phyloP scores from a whole-genome alignment of 1,140 invertebrate species.

The Drosophila orena region DNA sequence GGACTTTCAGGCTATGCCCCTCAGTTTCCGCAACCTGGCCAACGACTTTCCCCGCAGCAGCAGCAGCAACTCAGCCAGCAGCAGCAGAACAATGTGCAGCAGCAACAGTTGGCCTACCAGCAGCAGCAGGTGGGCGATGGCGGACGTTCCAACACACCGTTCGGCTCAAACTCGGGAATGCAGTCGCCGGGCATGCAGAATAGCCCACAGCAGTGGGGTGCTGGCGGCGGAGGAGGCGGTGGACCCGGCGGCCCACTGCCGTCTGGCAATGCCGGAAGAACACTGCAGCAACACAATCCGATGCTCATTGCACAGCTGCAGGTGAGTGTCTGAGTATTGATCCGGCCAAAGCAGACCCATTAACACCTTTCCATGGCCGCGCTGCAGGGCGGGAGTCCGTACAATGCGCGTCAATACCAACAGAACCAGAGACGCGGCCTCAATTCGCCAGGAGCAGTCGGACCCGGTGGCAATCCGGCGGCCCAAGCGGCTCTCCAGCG shows the following conservation, averaged over 20 bases:
- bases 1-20: conserved; percentile 62
- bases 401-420: conserved; percentile 75
- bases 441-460: conserved; percentile 86
- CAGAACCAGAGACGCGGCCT: conserved; percentile 85
- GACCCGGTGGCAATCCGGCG: conserved; percentile 44
- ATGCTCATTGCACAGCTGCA: conserved; percentile 92
- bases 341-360: background rate
- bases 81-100: conserved; percentile 67
- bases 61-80: conserved; percentile 67
- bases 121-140: conserved; percentile 74
- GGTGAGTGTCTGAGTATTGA: conserved; percentile 83
- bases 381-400: conserved; percentile 72
- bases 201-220: conserved; percentile 64
- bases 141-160: conserved; percentile 56
- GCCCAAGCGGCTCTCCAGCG: conserved; percentile 58
- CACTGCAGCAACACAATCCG: conserved; percentile 90
- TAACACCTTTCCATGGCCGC: conserved; percentile 40
- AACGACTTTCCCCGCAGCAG: conserved; percentile 73
- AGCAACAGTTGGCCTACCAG: conserved; percentile 78
- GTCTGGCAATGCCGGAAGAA: conserved; percentile 57
- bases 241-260: conserved; percentile 50
- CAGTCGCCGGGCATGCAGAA: conserved; percentile 78
- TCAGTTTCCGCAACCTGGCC: conserved; percentile 72
- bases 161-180: conserved; percentile 62
- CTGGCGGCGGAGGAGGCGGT: conserved; percentile 25